phyloP scores from a whole-genome alignment of 2,888 invertebrate species.

The Heteromyza rotundicornis region DNA sequence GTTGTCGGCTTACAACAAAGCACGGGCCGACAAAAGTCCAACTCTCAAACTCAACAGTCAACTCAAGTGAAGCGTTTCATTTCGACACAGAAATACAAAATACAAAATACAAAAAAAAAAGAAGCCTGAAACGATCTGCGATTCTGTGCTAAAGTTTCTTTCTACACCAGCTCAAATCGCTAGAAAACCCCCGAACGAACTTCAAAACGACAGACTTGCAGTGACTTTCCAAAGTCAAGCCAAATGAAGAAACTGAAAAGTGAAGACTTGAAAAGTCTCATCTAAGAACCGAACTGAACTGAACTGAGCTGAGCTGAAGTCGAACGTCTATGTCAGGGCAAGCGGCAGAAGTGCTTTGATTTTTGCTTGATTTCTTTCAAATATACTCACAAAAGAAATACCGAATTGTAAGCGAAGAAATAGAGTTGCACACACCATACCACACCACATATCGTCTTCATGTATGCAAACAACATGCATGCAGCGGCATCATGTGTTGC shows the following conservation, averaged over 20 bases:
- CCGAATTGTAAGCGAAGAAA: slow-evolving; percentile 29
- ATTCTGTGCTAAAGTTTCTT: slow-evolving; percentile 5
- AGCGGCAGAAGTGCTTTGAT: slow-evolving; percentile 56
- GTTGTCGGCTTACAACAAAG: not conserved
- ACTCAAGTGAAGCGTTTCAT: slow-evolving; percentile 33
- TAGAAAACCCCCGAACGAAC: not conserved
- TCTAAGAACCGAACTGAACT: too few relatives aligned
- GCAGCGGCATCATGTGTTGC: slow-evolving; percentile 28
- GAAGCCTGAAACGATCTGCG: slow-evolving; percentile 8
- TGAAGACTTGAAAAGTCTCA: too few relatives aligned
- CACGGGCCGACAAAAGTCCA: slow-evolving; percentile 22
- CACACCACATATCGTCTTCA: too few relatives aligned
- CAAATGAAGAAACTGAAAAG: not conserved
- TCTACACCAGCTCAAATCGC: slow-evolving; percentile 9
- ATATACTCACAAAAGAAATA: slow-evolving; percentile 35
- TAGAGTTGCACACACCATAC: slow-evolving; percentile 45
- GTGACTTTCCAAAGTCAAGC: slow-evolving; percentile 1
- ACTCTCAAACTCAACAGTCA: not conserved
- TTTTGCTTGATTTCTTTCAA: slow-evolving; percentile 60
- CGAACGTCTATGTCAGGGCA: slow-evolving; percentile 13
- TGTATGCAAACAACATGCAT: slow-evolving; percentile 14
- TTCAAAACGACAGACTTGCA: not conserved
- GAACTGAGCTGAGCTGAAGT: not conserved
- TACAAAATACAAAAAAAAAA: slow-evolving; percentile 20
- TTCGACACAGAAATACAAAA: slow-evolving; percentile 25